phyloP scores from a whole-genome alignment of 1,140 invertebrate genomes.

The Amyelois transitella region DNA sequence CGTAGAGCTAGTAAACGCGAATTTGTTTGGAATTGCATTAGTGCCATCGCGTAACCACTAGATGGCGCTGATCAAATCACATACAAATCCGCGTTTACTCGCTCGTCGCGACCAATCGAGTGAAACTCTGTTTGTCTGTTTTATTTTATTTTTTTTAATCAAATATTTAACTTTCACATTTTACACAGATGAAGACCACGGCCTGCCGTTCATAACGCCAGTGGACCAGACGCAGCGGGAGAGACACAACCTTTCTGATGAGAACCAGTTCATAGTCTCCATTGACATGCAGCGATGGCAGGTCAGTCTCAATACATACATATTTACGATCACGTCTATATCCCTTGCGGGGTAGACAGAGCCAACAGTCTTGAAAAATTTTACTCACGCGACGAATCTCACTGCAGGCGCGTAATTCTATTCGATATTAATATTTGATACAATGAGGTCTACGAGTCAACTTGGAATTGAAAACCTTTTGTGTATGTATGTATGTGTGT shows the following conservation, averaged over 20 bases:
- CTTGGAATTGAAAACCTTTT: not conserved
- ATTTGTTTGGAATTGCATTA: too few relatives aligned
- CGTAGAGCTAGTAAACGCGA: too few relatives aligned
- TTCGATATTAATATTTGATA: not conserved
- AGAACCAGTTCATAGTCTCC: slow-evolving; percentile 50
- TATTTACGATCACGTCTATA: not conserved
- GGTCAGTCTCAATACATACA: slow-evolving; percentile 14
- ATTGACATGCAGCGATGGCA: slow-evolving; percentile 44
- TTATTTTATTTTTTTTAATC: too few relatives aligned
- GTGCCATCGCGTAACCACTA: too few relatives aligned
- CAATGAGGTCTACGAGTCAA: not conserved
- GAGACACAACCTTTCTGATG: slow-evolving; percentile 8
- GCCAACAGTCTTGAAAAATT: not conserved
- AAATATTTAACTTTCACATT: not conserved
- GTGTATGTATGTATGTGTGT: too few relatives aligned
- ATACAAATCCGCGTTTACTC: too few relatives aligned
- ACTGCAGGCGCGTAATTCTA: not conserved
- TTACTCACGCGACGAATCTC: not conserved
- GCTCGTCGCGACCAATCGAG: too few relatives aligned
- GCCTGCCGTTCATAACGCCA: slow-evolving; percentile 35
- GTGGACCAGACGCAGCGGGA: slow-evolving; percentile 8
- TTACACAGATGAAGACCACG: slow-evolving; percentile 30
- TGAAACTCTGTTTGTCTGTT: too few relatives aligned
- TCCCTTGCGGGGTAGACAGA: not conserved
- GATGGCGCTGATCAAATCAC: too few relatives aligned